These are phyloP conservation scores for Synanthedon tipuliformis DNA, from an alignment of 2,888 invertebrate species.

Conservation along the genomic window DNA sequence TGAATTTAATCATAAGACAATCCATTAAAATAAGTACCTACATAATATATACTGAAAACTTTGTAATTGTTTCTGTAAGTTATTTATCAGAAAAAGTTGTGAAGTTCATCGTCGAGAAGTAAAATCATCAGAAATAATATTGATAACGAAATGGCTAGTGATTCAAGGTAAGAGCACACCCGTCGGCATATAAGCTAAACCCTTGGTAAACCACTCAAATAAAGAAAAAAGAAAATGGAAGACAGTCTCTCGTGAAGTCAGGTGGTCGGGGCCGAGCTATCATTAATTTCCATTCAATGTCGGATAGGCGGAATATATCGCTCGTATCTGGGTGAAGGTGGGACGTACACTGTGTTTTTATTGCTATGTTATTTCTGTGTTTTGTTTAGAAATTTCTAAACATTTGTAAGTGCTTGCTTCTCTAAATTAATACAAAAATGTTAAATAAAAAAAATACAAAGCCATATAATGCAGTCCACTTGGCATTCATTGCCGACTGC, in stretches of 20 bases:
- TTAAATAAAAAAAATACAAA: too few relatives aligned
- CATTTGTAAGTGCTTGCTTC: too few relatives aligned
- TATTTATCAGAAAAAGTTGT: too few relatives aligned
- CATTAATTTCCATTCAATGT: conserved; percentile 62
- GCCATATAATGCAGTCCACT: too few relatives aligned
- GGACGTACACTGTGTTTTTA: not conserved
- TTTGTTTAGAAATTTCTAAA: too few relatives aligned
- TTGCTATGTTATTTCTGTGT: not conserved
- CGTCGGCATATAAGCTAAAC: conserved; percentile 29
- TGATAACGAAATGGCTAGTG: not conserved
- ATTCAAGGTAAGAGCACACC: not conserved
- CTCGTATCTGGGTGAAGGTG: not conserved
- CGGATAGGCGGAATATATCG: conserved; percentile 17
- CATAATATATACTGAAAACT: too few relatives aligned
- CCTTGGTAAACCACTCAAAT: conserved; percentile 26
- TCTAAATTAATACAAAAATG: too few relatives aligned
- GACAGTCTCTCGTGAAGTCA: conserved; percentile 47
- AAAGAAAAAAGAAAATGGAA: conserved; percentile 40
- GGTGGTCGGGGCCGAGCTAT: conserved; percentile 45
- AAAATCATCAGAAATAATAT: not conserved
- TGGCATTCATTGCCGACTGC: too few relatives aligned
- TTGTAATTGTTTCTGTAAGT: too few relatives aligned
- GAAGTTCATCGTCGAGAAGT: too few relatives aligned
- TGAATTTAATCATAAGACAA: too few relatives aligned
- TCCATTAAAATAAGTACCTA: too few relatives aligned